phyloP scores from a whole-genome alignment of 2,113 vertebrate genomes.

The Oceanites oceanicus region DNA sequence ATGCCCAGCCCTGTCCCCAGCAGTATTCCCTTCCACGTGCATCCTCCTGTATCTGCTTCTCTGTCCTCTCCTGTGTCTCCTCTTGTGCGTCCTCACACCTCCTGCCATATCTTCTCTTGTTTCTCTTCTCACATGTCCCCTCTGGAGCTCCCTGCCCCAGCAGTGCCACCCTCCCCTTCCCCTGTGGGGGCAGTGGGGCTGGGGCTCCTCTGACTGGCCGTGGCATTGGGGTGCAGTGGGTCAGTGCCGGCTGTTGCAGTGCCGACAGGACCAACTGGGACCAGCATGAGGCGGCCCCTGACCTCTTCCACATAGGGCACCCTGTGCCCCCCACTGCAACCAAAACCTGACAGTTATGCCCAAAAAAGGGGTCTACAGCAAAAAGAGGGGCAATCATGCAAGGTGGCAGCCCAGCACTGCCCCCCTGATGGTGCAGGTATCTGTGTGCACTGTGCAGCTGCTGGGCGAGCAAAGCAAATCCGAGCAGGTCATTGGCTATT shows the following conservation, averaged over 20 bases:
- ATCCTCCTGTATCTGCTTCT: neutral
- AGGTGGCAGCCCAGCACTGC: neutral
- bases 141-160: neutral
- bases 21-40: neutral
- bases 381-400: neutral
- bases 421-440: neutral
- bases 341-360: neutral
- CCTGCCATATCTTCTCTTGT: neutral
- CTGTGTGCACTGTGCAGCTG: neutral
- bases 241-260: neutral
- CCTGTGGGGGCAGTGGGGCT: neutral
- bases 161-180: neutral
- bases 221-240: neutral
- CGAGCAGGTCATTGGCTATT: neutral
- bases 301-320: neutral
- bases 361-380: neutral
- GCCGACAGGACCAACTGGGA: fast-evolving
- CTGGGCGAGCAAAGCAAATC: neutral
- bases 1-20: neutral
- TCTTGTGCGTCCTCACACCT: fast-evolving
- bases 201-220: neutral
- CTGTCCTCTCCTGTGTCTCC: neutral
- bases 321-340: neutral
- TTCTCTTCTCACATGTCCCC: neutral
- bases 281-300: no score